Evolutionary conservation across 2,888 invertebrate species (phyloP).

Genomic region (Rosalia funebris): DNA sequence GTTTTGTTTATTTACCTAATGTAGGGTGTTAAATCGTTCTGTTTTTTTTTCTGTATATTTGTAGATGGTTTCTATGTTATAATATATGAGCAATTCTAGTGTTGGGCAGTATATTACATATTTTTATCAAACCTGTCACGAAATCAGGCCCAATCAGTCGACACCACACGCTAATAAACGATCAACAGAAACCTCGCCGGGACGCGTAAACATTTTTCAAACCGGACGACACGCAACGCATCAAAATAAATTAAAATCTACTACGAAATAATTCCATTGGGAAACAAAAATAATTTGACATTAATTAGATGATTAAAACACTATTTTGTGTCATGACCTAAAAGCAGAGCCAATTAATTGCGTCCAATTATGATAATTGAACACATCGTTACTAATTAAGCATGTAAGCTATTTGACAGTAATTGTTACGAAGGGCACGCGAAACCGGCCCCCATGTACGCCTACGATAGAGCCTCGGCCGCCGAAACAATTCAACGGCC

Average conservation of each 20-base stretch:
- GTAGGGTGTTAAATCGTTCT: too few species aligned
- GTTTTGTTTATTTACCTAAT: too few species aligned
- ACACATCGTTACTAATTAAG: conserved; percentile 65
- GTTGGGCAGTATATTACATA: conserved; percentile 5
- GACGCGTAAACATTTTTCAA: neutral
- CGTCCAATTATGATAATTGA: conserved; percentile 64
- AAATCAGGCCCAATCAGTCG: neutral
- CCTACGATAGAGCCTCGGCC: conserved; percentile 36
- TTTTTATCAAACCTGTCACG: too few species aligned
- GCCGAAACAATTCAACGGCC: conserved; percentile 39
- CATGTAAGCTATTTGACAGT: conserved; percentile 62
- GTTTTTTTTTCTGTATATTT: too few species aligned
- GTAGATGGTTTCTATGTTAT: too few species aligned
- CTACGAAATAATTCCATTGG: conserved; percentile 30
- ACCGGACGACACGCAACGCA: conserved; percentile 10
- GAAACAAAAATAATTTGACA: conserved; percentile 45
- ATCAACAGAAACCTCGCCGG: neutral
- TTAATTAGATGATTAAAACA: conserved; percentile 51
- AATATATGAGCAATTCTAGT: too few species aligned
- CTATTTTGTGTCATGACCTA: conserved; percentile 49
- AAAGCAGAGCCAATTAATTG: conserved; percentile 62
- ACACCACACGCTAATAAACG: neutral
- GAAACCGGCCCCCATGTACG: conserved; percentile 45
- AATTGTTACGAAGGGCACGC: conserved; percentile 48
- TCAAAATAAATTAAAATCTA: conserved; percentile 33